Base-by-base conservation (phyloP, 2,797 vertebrate species). In the Micrastur ruficollis region DNA sequence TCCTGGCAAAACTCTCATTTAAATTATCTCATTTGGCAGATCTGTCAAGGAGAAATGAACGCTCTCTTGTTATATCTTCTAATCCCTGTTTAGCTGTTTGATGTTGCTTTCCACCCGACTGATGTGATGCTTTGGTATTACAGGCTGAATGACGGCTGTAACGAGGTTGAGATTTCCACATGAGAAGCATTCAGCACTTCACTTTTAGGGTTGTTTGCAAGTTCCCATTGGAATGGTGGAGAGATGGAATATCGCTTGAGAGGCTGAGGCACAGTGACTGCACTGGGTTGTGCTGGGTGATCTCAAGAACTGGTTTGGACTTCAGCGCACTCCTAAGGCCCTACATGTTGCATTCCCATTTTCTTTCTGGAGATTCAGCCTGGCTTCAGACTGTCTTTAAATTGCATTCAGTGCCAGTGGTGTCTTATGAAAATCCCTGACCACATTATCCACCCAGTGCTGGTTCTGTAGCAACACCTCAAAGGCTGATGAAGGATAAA, bases 341-440 rank as follows among this genome's bases (percentile, higher is more conserved):
- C n/a, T 44, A 4, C 2, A 1, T 12, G 8, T 58, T 65, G 15
- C 27, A 62, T 36, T 56, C 23, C 42, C 5, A 1, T 82, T 70
- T 72, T 47, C 20, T 59, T 55, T 75, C 21, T 42, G 10, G 49
- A 18, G 25, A 31, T 47, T 47, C 38, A 62, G 19, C 26, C 65
- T 72, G 65, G 42, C 49, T 62, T 32, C 53, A 58, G 7, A 1
- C 5, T 13, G 16, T 10, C n/a, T 59, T 74, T 46, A 72, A 78
- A 61, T 56, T 3, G 0, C 11, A 40, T 71, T 44, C 25, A 29
- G 0, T 0, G 1, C 7, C 15, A 29, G 12, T 27, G 49, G 4
- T 63, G 25, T 74, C 17, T 78, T 55, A 5, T 3, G 17, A 36
- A 75, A 91, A 46, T 72, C 65, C 22, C 66, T 79, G 62, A 31